A percentile compares a stretch with the other conserved stretches of the same genome.
phyloP scores from a whole-genome alignment of 2,113 vertebrate genomes.

The Poeciliopsis prolifica region DNA sequence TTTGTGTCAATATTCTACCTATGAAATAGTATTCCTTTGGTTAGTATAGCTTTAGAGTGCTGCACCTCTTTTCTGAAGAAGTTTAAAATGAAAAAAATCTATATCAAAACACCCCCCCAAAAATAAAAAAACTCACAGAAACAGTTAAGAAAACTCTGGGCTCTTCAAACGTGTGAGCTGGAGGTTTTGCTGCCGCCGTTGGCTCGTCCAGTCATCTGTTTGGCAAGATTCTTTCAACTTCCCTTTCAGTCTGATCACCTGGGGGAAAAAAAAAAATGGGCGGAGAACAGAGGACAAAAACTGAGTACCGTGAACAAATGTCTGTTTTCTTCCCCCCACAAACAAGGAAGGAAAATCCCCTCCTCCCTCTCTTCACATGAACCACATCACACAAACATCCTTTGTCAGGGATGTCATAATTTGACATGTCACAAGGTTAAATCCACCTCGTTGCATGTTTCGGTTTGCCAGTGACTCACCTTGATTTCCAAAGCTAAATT shows the following conservation, averaged over 20 bases:
- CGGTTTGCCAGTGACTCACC: neutral
- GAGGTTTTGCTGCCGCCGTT: neutral
- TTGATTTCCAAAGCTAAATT: neutral
- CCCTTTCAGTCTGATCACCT: conserved; percentile 33
- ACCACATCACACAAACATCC: conserved; percentile 1
- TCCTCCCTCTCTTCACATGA: conserved; percentile 22
- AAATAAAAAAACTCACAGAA: conserved; percentile 32
- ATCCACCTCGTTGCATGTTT: neutral
- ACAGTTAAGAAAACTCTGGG: neutral
- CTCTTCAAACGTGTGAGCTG: neutral
- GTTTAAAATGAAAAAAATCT: neutral
- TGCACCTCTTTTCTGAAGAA: neutral
- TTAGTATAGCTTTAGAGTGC: too few relatives aligned
- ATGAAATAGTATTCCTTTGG: too few relatives aligned
- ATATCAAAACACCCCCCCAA: too few relatives aligned
- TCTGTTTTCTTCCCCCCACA: conserved; percentile 17
- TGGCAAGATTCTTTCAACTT: conserved; percentile 15
- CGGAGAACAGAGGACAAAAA: conserved; percentile 56
- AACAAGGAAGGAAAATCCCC: conserved; percentile 11
- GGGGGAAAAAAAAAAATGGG: conserved; percentile 34
- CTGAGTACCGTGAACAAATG: conserved; percentile 48
- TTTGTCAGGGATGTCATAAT: neutral
- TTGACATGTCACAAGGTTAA: conserved; percentile 2
- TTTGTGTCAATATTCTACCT: neutral
- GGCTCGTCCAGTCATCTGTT: neutral